A percentile compares a stretch with the other conserved stretches of the same genome.
Conservation (phyloP, 1,140 invertebrate species). For the Drosophila trapezifrons region DNA sequence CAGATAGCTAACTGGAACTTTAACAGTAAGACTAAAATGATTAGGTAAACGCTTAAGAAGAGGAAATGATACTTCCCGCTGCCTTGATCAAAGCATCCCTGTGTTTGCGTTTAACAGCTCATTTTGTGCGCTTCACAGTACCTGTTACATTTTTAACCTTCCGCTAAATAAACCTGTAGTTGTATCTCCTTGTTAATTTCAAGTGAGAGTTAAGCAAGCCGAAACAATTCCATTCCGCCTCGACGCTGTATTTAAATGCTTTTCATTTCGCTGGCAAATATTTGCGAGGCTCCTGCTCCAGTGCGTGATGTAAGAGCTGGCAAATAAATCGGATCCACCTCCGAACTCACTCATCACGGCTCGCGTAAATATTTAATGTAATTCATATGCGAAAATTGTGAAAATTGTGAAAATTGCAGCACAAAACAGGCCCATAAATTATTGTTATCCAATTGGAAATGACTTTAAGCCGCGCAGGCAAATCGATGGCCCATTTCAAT, state of each 20-base stretch:
- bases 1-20: no score
- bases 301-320: neutral
- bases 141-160: neutral
- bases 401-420: conserved; percentile 13
- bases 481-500: conserved; percentile 34
- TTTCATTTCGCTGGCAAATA: conserved; percentile 37
- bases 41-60: no score
- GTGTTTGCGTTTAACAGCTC: neutral
- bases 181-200: neutral
- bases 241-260: conserved; percentile 4
- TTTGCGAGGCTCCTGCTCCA: conserved; percentile 5
- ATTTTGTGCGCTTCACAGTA: neutral
- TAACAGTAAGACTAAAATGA: no score
- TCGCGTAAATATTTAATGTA: conserved; percentile 49
- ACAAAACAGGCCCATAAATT: conserved; percentile 36
- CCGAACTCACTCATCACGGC: neutral
- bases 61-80: no score
- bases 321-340: conserved; percentile 8
- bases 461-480: conserved; percentile 25
- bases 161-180: neutral
- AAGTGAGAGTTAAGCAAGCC: neutral
- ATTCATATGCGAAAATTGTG: conserved; percentile 25
- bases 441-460: conserved; percentile 37
- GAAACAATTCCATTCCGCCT: conserved; percentile 3
- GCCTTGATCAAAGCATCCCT: no score